Base-by-base conservation (phyloP, 2,113 vertebrate species). In the Oreochromis aureus region DNA sequence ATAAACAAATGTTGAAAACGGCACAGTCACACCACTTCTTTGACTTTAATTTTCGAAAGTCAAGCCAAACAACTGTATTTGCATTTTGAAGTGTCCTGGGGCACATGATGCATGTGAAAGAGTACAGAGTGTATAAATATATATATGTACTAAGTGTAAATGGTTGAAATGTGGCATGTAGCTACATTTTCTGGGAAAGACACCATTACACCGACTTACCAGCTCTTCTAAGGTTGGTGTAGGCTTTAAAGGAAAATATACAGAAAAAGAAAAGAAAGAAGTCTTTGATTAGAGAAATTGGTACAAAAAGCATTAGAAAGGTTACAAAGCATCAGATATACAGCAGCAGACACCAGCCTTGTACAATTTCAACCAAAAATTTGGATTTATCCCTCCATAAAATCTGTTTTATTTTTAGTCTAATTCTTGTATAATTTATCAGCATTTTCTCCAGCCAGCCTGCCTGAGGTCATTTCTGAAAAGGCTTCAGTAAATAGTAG, bases 161-260 rank as follows among this genome's bases (percentile, higher is more conserved):
- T 76, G 41, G 9, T 18, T 76, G 24, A 76, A 73, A 76, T 76
- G 71, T 32, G 16, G 10, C 44, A 30, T 48, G 16, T 76, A 76
- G 24, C 71, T 30, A 51, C 24, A 51, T 48, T 76, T 51, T 48
- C 44, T 30, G 24, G 44, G 27, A 76, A 51, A 76, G 9, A 51
- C 44, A 32, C 44, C 41, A 32, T 51, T 76, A 76, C 71, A 51
- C 71, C 10, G 4, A 99, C 98, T 99, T 97, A 99, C 98, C 98
- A 98, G 97, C 36, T 97, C 97, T 66, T 98, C 98, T 97, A 98
- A 88, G 95, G 97, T 96, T 91, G 97, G 95, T 94, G 97, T 95
- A 96, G 97, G 98, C 98, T 99, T 99, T 96, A 96, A 95, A 94
- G 92, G 61, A 89, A 83, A 89, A 63, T 46, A 96, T 19, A 63